Percentiles rank a stretch among this genome's conserved stretches.
These are phyloP conservation scores for Eurystomus glaucurus DNA, from an alignment of 2,797 vertebrate species.

Conservation along the genomic window DNA sequence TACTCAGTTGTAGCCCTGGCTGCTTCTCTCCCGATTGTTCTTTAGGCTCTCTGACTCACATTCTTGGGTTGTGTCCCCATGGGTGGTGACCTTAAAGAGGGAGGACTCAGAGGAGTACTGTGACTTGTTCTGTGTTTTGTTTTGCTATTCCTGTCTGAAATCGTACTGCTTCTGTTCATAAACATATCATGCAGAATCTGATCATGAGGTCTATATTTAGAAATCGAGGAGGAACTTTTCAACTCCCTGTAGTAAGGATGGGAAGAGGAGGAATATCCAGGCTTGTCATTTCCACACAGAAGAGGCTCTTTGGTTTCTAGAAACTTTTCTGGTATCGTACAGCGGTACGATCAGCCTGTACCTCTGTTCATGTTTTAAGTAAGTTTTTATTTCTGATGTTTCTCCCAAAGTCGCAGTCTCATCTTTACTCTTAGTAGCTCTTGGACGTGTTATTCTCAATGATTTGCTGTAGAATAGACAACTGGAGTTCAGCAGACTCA, in stretches of 20 bases:
- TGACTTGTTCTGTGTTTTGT: neutral
- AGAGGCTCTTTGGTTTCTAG: neutral
- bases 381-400: neutral
- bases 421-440: neutral
- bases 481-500: neutral
- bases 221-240: neutral
- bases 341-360: neutral
- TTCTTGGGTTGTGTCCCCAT: neutral
- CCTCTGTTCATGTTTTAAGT: neutral
- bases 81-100: conserved; percentile 31
- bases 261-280: neutral
- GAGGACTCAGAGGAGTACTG: neutral
- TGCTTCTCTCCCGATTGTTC: neutral
- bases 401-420: neutral
- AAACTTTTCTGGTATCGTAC: neutral
- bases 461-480: neutral
- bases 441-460: rapidly evolving
- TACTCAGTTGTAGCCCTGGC: neutral
- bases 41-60: neutral
- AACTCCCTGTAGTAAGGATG: neutral
- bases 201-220: neutral
- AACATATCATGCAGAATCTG: neutral
- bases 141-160: neutral
- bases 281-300: neutral
- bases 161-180: neutral